Evolutionary conservation across 2,888 invertebrate species (phyloP), one percentile per base, ranked within the genome.

Genomic region (Pardosa pseudoannulata): DNA sequence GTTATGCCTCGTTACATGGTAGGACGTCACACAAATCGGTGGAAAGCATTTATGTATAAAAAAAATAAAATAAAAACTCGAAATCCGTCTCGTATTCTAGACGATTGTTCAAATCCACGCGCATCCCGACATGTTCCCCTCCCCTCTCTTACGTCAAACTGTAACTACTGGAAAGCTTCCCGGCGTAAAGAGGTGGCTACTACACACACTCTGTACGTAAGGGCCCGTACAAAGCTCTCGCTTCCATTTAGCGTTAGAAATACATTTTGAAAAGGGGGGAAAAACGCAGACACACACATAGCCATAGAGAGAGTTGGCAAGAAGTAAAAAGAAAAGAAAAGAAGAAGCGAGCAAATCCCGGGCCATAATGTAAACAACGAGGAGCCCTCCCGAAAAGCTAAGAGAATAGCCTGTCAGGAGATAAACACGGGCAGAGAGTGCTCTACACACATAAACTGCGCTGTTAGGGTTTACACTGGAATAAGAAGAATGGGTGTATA

Each of bases 401-500:
- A 81, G 81, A 82, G 75, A 76, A 82, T 70, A 50, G 76, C 76
- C 74, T 73, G 81, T 81, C 74, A 72, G 65, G 83, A 83, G 83
- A 83, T 83, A 83, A 83, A 83, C 83, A 83, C 76, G 56, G 46
- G 62, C 41, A 75, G 32, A 83, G 83, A 83, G 83, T 78, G 78
- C 83, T 83, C 71, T 72, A 76, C 71, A 76, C 76, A 73, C 83
- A 78, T 50, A 83, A 78, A 83, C 83, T 71, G 64, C 76, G 72
- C 64, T 74, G 81, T 74, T 74, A 46, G 83, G 78, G 83, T 83
- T 83, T 83, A 83, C 83, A 78, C 39, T 83, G 83, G 78, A 83
- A 83, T 83, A 72, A 50, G 70, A 70, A 41, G 78, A 83, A 83
- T 83, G 78, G 78, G 65, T 83, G 83, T 83, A 83, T 78, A 83